Conservation (phyloP, 2,888 invertebrate species). For the Heteromurus nitidus region DNA sequence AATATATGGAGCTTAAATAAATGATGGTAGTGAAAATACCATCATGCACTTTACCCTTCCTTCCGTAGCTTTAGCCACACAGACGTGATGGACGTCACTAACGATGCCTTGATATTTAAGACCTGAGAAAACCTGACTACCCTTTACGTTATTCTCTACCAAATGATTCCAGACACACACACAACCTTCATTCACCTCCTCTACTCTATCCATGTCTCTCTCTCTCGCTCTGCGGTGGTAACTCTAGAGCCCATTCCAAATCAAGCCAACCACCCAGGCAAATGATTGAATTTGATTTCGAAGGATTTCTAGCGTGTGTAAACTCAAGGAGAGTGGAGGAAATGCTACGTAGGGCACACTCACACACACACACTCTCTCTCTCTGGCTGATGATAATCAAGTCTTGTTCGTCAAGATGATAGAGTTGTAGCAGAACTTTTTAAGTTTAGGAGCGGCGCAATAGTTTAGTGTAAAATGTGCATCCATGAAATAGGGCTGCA, state of each 20-base stretch:
- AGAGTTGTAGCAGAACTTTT: slow-evolving; percentile 34
- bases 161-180: slow-evolving; percentile 34
- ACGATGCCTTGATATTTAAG: slow-evolving; percentile 58
- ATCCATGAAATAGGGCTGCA: slow-evolving; percentile 36
- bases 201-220: slow-evolving; percentile 19
- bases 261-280: slow-evolving; percentile 63
- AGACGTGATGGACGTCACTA: slow-evolving; percentile 58
- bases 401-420: slow-evolving; percentile 50
- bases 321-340: background rate
- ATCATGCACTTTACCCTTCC: slow-evolving; percentile 29
- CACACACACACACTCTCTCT: background rate
- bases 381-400: slow-evolving; percentile 24
- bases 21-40: slow-evolving; percentile 46
- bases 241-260: slow-evolving; percentile 43
- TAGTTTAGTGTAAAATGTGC: slow-evolving; percentile 1
- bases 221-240: slow-evolving; percentile 25
- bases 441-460: too few relatives aligned
- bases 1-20: slow-evolving; percentile 41
- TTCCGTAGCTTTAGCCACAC: background rate
- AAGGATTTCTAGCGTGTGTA: slow-evolving; percentile 52
- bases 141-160: background rate
- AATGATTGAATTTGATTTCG: slow-evolving; percentile 61
- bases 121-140: slow-evolving; percentile 33
- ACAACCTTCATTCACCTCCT: slow-evolving; percentile 34
- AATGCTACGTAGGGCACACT: background rate